Evolutionary conservation across 64 coral and sea anemone species (phyloP), one percentile per base, ranked within the genome.

Genomic region (Montipora capricornis): DNA sequence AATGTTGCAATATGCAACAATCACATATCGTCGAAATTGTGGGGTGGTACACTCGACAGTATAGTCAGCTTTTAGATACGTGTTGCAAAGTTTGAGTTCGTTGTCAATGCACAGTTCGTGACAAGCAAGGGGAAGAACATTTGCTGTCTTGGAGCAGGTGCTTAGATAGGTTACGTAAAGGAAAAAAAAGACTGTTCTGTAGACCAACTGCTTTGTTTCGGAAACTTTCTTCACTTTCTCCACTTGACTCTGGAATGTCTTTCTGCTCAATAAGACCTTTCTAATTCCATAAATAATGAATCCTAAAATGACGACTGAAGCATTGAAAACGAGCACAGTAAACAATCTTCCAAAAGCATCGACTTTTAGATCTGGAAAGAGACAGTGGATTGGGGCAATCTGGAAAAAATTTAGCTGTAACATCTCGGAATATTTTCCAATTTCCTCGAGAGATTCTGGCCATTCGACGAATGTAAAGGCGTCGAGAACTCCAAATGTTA

Each of bases 361-460:
- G 45, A 89, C 49, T 53, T 59, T 45, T 11, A 89, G 46, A 9
- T 69, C n/a, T 22, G 22, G 57, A 20, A 76, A 75, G 14, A 89
- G 73, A 58, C 87, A 89, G 17, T 89, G 87, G 53, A 89, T 50
- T 1, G 87, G 87, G 22, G 87, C 87, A 5, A 89, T 11, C 73
- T 89, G 87, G 8, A 89, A 76, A 37, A 89, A 29, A 20, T 89
- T 89, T 29, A 89, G 37, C 73, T 89, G 87, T 3, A 60, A 11
- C 1, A 89, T 51, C 4, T 49, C 87, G 55, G 87, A 58, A 77
- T 76, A 19, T 75, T 69, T 89, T 5, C 87, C 87, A 69, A 89
- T 58, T 3, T 58, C 48, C 0, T 49, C 49, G 68, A 89, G 17
- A 15, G 57, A 89, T 16, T 51, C 71, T 15, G 87, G 87, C 87